These are phyloP conservation scores for Tipula helvola DNA, from an alignment of 2,888 invertebrate species.

Conservation along the genomic window DNA sequence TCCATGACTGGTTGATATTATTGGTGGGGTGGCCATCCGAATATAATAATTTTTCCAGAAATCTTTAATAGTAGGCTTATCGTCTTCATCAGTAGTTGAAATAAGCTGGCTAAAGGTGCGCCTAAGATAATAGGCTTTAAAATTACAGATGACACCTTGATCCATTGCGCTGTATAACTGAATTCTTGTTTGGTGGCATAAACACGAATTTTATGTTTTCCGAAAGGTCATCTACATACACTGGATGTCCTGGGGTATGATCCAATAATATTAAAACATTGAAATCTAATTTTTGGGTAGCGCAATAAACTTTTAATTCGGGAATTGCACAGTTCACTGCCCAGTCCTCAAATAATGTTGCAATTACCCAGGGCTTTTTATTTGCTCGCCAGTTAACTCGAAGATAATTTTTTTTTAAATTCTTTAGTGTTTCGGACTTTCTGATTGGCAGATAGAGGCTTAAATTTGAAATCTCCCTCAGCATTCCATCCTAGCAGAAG, in stretches of 20 bases:
- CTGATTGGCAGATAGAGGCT: not conserved
- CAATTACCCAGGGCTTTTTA: not conserved
- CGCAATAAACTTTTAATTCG: no score
- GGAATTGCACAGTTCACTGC: no score
- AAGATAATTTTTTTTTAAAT: not conserved
- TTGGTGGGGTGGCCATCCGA: no score
- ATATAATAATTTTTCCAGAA: no score
- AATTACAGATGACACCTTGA: not conserved
- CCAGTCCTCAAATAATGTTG: not conserved
- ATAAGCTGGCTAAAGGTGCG: not conserved
- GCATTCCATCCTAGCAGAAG: slow-evolving; percentile 4
- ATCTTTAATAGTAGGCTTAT: no score
- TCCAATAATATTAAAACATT: no score
- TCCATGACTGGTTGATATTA: not conserved
- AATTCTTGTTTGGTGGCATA: not conserved
- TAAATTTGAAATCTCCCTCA: slow-evolving; percentile 5
- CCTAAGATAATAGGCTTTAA: not conserved
- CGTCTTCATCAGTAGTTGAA: no score
- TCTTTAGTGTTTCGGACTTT: no score
- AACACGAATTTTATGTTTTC: not conserved
- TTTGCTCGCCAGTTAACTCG: not conserved
- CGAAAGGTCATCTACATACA: not conserved
- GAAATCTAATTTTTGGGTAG: not conserved
- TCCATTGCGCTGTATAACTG: not conserved
- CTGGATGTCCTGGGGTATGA: no score